Evolutionary conservation across 2,113 vertebrate species (phyloP).

Genomic region (Rana temporaria): DNA sequence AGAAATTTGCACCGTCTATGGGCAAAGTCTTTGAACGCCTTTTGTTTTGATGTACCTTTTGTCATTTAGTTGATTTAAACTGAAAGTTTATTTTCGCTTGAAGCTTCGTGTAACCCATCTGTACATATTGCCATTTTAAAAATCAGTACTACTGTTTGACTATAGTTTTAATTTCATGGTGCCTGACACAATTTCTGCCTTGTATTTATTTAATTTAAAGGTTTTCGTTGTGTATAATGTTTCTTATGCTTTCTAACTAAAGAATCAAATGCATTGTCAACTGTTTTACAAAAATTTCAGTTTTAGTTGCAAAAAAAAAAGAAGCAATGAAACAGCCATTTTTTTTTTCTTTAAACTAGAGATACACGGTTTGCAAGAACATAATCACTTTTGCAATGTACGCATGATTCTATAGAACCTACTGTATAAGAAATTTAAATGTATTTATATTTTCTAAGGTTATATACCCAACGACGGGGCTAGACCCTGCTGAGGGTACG

Average conservation of each 20-base stretch:
- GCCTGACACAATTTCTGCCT: constrained; percentile 14
- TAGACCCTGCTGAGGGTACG: constrained; percentile 37
- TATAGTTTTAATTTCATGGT: neutral
- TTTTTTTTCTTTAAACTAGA: neutral
- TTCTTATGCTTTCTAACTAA: neutral
- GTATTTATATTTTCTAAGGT: constrained; percentile 55
- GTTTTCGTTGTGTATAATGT: neutral
- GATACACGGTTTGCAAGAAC: neutral
- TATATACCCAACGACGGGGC: constrained; percentile 44
- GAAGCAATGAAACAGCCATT: neutral
- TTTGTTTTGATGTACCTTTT: no score
- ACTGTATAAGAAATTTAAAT: constrained; percentile 40
- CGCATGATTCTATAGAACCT: constrained; percentile 33
- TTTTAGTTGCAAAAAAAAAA: neutral
- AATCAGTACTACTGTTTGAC: neutral
- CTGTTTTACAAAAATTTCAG: neutral
- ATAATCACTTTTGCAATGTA: constrained; percentile 31
- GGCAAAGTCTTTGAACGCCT: no score
- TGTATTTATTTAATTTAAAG: neutral
- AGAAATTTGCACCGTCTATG: no score
- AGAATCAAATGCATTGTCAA: neutral
- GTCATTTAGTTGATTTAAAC: neutral
- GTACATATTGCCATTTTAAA: neutral
- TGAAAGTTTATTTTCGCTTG: neutral
- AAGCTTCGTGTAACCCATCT: neutral